Evolutionary conservation across 2,113 vertebrate genomes (phyloP).

Genomic region (Boleophthalmus pectinirostris): DNA sequence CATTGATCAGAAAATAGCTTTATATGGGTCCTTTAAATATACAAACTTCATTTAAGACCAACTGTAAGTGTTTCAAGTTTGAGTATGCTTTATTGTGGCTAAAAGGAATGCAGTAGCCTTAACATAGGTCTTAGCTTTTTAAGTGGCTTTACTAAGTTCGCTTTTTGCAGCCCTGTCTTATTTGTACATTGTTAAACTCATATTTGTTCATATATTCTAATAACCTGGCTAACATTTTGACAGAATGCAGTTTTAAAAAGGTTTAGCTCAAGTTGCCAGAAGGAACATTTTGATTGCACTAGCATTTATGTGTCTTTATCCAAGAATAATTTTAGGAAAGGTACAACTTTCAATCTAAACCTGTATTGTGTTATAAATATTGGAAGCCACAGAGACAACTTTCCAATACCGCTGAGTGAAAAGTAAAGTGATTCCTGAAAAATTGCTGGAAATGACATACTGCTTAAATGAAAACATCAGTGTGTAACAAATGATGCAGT

Average conservation of each 20-base stretch:
- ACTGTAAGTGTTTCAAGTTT: background rate
- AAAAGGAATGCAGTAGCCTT: too few species aligned
- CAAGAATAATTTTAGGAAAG: background rate
- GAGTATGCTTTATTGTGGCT: background rate
- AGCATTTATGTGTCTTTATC: background rate
- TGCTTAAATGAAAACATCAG: slow-evolving; percentile 6
- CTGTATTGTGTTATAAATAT: background rate
- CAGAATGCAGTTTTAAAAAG: background rate
- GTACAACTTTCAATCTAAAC: background rate
- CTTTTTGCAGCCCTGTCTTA: background rate
- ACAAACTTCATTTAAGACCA: background rate
- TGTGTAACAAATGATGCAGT: background rate
- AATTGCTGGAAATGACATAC: background rate
- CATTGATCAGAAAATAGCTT: too few species aligned
- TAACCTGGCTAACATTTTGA: background rate
- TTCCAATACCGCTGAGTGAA: background rate
- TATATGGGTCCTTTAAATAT: background rate
- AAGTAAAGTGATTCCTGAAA: slow-evolving; percentile 1
- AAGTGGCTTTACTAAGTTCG: background rate
- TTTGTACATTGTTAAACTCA: background rate
- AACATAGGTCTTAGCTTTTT: background rate
- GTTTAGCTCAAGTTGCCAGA: background rate
- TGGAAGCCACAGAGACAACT: background rate
- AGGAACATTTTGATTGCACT: background rate
- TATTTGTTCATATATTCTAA: background rate